Evolutionary conservation across 1,140 invertebrate species (phyloP), one percentile per base, ranked within the genome.

Genomic region (Fopius arisanus): DNA sequence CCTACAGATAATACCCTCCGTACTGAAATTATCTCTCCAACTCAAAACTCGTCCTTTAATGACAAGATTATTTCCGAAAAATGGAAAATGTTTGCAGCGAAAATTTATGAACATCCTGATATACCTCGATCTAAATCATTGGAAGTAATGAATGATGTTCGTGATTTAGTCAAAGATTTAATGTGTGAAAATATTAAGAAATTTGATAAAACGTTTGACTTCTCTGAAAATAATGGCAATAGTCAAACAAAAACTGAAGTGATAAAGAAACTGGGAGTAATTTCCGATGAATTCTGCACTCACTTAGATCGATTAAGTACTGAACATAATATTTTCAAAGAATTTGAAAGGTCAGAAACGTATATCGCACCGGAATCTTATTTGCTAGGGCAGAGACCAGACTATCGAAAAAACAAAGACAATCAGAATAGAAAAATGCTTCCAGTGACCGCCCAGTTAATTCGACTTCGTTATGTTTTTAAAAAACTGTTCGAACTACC

Each of bases 61-160:
- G 16, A 16, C 12, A 62, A 6, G 33, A 12, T 37, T 59, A 62
- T 12, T 43, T 12, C n/a, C 40, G 41, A 75, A 21, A 48, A 59
- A 28, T 28, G n/a, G 1, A 21, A 51, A 37, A 31, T 23, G n/a
- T 75, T 75, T 40, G 62, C 33, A 7, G 68, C 73, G 12, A 75
- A 71, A 67, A 23, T 75, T n/a, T 67, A 71, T 31, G 37, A 28
- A 19, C 66, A 51, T 48, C 29, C 63, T 23, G 68, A 75, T 37
- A 67, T 75, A 14, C 31, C 68, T 37, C 19, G 65, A 29, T 28
- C n/a, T 67, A 26, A 43, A 67, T 10, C 68, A 41, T 54, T 14
- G 4, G 68, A 67, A 33, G 71, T 75, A 43, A 67, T 75, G 7
- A 26, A 51, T 16, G 62, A 75, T 59, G 28, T 29, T 19, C n/a